Percentiles rank a stretch among this genome's conserved stretches.
These are phyloP conservation scores for Engraulis encrasicolus DNA, from an alignment of 2,113 vertebrate genomes.

Conservation along the genomic window DNA sequence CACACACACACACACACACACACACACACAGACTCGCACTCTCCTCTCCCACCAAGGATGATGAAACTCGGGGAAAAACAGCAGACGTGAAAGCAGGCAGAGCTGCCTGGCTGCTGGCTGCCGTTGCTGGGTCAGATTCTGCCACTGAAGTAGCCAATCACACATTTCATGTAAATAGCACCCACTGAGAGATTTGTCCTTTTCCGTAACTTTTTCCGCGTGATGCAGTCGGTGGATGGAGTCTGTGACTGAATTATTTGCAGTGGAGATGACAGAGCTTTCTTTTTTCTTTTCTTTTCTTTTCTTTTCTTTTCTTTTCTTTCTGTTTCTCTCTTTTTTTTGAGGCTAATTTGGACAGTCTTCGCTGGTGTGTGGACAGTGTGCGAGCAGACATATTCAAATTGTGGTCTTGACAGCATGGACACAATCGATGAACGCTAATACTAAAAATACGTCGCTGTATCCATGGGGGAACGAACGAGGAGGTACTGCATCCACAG, in stretches of 20 bases:
- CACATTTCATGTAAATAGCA: not conserved
- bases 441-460: not conserved
- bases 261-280: too few relatives aligned
- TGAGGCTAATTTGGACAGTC: not conserved
- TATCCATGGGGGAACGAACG: not conserved
- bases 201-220: not conserved
- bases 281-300: too few relatives aligned
- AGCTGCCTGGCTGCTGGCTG: not conserved
- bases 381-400: not conserved
- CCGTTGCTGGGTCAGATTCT: slow-evolving; percentile 13
- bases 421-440: not conserved
- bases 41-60: slow-evolving; percentile 58
- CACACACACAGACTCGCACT: slow-evolving; percentile 49
- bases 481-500: not conserved
- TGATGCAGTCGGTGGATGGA: too few relatives aligned
- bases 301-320: not conserved
- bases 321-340: not conserved
- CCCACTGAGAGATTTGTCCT: not conserved
- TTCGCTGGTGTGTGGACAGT: not conserved
- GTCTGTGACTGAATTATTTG: too few relatives aligned
- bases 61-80: slow-evolving; percentile 64
- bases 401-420: not conserved
- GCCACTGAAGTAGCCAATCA: not conserved
- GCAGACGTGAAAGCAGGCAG: slow-evolving; percentile 10
- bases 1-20: too few relatives aligned